Conservation (phyloP, 92 coral and sea anemone genomes). For the Zoanthus sociatus region DNA sequence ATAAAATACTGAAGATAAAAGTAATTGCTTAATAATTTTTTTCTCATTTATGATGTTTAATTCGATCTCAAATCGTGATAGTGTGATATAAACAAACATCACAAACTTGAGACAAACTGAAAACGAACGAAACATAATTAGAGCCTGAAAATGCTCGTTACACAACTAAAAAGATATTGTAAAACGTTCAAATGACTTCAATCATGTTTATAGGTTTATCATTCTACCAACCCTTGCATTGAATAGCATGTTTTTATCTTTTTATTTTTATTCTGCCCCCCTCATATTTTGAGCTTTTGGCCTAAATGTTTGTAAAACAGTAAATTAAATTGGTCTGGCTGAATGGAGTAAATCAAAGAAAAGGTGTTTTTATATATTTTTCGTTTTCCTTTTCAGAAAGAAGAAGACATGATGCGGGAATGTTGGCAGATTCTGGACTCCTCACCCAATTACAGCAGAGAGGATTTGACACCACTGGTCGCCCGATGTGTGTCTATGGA, state of each 20-base stretch:
- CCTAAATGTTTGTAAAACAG: background rate
- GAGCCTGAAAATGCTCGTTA: constrained; percentile 38
- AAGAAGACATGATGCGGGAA: background rate
- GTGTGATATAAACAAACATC: constrained; percentile 20
- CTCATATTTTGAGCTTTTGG: background rate
- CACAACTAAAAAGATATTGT: constrained; percentile 44
- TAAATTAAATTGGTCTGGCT: background rate
- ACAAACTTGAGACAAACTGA: constrained; percentile 25
- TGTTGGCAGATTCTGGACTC: constrained; percentile 31
- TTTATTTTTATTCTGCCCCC: background rate
- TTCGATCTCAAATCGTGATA: constrained; percentile 25
- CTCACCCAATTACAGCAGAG: constrained; percentile 15
- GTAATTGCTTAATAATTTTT: constrained; percentile 13
- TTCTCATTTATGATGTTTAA: constrained; percentile 21
- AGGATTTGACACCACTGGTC: constrained; percentile 21
- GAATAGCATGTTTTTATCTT: constrained; percentile 40
- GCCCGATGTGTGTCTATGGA: background rate
- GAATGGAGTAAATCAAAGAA: constrained; percentile 28
- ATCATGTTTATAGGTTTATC: constrained; percentile 29
- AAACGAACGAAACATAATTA: constrained; percentile 39
- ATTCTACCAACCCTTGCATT: constrained; percentile 44
- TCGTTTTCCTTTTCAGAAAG: background rate
- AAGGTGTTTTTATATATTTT: constrained; percentile 21
- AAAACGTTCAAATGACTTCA: constrained; percentile 44
- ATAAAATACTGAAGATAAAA: constrained; percentile 3